phyloP scores from a whole-genome alignment of 2,113 vertebrate species.

The Formicarius rufipectus region DNA sequence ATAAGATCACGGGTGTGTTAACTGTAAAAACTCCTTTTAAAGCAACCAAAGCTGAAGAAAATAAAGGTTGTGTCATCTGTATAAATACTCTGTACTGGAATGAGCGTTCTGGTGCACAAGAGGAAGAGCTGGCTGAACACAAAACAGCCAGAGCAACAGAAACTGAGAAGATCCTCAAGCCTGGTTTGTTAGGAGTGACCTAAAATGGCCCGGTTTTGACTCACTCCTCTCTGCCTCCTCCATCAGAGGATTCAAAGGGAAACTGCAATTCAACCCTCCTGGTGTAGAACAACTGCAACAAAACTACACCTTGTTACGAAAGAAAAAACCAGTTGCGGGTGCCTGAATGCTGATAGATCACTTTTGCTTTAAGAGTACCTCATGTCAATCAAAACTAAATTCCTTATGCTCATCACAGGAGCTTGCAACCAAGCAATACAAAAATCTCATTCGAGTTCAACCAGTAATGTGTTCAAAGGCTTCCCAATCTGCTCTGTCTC shows the following conservation, averaged over 20 bases:
- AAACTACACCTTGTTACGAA: constrained; percentile 55
- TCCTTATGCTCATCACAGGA: constrained; percentile 54
- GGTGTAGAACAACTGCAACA: constrained; percentile 35
- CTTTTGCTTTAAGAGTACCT: constrained; percentile 61
- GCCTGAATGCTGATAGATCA: constrained; percentile 54
- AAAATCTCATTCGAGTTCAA: constrained; percentile 65
- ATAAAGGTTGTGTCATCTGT: constrained; percentile 24
- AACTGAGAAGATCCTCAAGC: constrained; percentile 42
- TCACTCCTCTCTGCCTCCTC: constrained; percentile 34
- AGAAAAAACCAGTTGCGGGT: constrained; percentile 55
- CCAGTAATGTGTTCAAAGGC: constrained; percentile 56
- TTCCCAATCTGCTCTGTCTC: constrained; percentile 53
- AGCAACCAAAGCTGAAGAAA: background rate
- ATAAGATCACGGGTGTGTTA: background rate
- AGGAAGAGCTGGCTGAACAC: constrained; percentile 22
- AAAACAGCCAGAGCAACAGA: constrained; percentile 53
- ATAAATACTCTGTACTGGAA: constrained; percentile 34
- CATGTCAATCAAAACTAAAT: constrained; percentile 54
- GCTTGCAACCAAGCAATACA: constrained; percentile 37
- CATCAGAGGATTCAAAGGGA: constrained; percentile 53
- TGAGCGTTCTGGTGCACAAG: background rate
- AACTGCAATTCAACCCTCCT: constrained; percentile 54
- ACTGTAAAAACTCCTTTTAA: constrained; percentile 55
- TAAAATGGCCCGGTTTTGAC: constrained; percentile 52
- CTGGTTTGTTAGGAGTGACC: constrained; percentile 45